Evolutionary conservation across 2,113 vertebrate genomes (phyloP).

Genomic region (Rynchops niger): DNA sequence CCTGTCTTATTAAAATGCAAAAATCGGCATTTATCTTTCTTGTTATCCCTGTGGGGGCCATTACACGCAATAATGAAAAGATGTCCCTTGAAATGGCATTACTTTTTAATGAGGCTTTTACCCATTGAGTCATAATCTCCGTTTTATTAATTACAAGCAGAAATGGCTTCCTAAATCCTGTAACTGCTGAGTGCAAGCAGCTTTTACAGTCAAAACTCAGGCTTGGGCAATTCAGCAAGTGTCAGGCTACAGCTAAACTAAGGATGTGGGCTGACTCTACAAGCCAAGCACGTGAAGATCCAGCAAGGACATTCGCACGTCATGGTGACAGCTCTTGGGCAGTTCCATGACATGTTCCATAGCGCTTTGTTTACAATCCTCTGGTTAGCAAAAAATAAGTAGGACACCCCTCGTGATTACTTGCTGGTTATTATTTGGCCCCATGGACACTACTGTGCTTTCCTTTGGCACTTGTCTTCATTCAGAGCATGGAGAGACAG

Average conservation of each 20-base stretch:
- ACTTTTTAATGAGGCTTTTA: slow-evolving; percentile 64
- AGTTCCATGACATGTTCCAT: background rate
- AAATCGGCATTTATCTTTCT: slow-evolving; percentile 51
- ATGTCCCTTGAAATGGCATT: slow-evolving; percentile 56
- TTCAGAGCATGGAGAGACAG: background rate
- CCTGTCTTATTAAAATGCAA: slow-evolving; percentile 50
- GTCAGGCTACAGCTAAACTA: background rate
- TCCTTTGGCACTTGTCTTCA: background rate
- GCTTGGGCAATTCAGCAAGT: background rate
- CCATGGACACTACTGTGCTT: background rate
- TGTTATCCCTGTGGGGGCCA: slow-evolving; percentile 26
- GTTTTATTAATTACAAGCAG: slow-evolving; percentile 58
- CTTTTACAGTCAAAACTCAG: background rate
- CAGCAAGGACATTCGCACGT: background rate
- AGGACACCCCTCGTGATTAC: rapidly evolving
- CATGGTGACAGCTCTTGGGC: background rate
- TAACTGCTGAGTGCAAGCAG: background rate
- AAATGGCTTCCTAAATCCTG: background rate
- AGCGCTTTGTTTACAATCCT: background rate
- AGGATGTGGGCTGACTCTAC: background rate
- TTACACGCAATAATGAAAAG: slow-evolving; percentile 59
- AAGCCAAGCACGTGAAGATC: background rate
- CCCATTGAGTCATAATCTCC: slow-evolving; percentile 1
- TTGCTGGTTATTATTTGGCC: background rate
- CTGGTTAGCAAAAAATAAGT: background rate